Conservation (phyloP, 2,113 vertebrate species). For the Naja naja region DNA sequence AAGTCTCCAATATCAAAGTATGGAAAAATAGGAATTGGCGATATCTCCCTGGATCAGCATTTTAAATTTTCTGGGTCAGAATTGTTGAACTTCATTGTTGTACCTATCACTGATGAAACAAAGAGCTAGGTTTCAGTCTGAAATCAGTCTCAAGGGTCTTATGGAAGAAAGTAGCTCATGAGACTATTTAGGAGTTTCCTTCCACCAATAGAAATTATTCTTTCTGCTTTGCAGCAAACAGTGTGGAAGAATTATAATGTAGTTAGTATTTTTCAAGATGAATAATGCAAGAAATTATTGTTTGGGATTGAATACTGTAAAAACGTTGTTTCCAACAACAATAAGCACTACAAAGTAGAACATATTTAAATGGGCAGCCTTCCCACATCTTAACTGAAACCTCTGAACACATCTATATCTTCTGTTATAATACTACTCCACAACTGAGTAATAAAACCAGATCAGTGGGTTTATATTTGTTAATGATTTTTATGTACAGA, state of each 20-base stretch:
- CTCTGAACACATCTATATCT: not conserved
- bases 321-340: not conserved
- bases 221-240: not conserved
- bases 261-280: not conserved
- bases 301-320: not conserved
- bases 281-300: not conserved
- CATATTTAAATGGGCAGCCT: not conserved
- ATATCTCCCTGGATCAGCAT: not conserved
- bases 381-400: not conserved
- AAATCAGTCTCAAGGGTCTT: not conserved
- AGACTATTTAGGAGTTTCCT: not conserved
- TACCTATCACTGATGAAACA: not conserved
- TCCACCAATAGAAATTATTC: not conserved
- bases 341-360: not conserved
- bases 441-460: not conserved
- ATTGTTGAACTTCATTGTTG: not conserved
- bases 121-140: not conserved
- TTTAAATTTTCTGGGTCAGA: not conserved
- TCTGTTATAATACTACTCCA: not conserved
- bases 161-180: not conserved
- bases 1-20: not conserved
- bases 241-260: not conserved
- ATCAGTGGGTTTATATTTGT: not conserved
- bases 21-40: not conserved
- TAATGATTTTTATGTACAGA: not conserved